Conservation (phyloP, 2,797 vertebrate genomes). For the Gadopsis bispinosus region DNA sequence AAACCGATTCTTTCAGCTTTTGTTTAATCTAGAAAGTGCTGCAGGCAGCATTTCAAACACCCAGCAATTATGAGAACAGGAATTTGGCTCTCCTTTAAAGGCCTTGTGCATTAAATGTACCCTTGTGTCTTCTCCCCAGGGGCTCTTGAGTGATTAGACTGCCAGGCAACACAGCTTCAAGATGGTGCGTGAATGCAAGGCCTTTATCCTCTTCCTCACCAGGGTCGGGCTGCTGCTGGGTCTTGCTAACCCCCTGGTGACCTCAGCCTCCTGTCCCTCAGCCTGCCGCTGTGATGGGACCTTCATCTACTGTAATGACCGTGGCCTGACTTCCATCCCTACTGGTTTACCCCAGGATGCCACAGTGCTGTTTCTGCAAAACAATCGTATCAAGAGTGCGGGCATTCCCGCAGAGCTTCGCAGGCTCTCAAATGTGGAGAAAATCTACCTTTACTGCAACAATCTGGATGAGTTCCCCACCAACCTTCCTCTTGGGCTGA, state of each 20-base stretch:
- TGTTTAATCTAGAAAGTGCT: constrained; percentile 74
- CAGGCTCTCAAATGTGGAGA: constrained; percentile 93
- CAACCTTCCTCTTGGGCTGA: constrained; percentile 95
- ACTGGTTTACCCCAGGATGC: constrained; percentile 95
- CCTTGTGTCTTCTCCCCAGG: constrained; percentile 84
- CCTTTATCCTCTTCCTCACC: constrained; percentile 93
- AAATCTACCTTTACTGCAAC: constrained; percentile 99
- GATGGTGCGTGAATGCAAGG: constrained; percentile 94
- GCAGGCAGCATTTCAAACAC: constrained; percentile 72
- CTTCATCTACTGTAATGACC: constrained; percentile 99
- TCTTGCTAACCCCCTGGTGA: constrained; percentile 89
- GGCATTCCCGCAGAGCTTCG: constrained; percentile 96
- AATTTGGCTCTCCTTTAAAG: constrained; percentile 76
- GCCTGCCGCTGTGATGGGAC: constrained; percentile 96
- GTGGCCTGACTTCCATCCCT: constrained; percentile 97
- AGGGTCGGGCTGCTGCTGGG: constrained; percentile 94
- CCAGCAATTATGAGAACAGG: constrained; percentile 76
- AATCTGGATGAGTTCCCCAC: constrained; percentile 99
- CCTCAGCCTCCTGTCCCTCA: constrained; percentile 94
- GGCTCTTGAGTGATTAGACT: constrained; percentile 85
- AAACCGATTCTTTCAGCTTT: constrained; percentile 69
- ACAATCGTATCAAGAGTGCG: constrained; percentile 99
- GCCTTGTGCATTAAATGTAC: constrained; percentile 81
- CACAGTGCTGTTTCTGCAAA: constrained; percentile 99
- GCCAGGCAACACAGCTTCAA: constrained; percentile 87